phyloP scores from a whole-genome alignment of 30 jellyfish, hydroid and myxozoan genomes.

The Hydra vulgaris region DNA sequence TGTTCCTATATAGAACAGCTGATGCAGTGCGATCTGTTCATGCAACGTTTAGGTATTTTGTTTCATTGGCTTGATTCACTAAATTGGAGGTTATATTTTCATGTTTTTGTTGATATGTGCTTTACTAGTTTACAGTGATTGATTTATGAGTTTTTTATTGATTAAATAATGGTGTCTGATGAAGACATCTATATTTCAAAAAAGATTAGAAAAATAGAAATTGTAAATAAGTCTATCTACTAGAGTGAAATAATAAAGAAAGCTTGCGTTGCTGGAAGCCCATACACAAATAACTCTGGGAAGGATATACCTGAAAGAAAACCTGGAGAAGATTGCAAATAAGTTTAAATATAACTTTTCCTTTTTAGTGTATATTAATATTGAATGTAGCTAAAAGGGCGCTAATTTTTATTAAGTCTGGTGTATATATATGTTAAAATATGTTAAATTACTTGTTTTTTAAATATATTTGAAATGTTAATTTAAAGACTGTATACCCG shows the following conservation, averaged over 20 bases:
- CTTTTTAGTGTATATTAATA: not conserved
- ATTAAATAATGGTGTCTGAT: not conserved
- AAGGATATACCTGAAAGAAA: not conserved
- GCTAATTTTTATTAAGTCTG: not conserved
- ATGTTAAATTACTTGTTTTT: not conserved
- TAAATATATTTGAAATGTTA: not conserved
- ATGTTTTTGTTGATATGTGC: no score
- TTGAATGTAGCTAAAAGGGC: not conserved
- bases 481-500: not conserved
- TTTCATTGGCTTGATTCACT: no score
- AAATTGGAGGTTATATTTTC: no score
- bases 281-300: not conserved
- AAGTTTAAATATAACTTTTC: not conserved
- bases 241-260: not conserved
- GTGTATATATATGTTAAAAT: no score
- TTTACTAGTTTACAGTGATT: no score
- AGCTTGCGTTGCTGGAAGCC: not conserved
- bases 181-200: not conserved
- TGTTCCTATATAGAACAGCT: not conserved
- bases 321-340: not conserved
- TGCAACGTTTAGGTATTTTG: no score
- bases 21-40: no score
- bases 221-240: not conserved
- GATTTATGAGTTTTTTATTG: not conserved
- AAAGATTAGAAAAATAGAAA: not conserved